Percentiles rank a stretch among this genome's conserved stretches.
phyloP scores from a whole-genome alignment of 37 sponge, comb jelly and placozoan genomes.

The Beroe ovata region DNA sequence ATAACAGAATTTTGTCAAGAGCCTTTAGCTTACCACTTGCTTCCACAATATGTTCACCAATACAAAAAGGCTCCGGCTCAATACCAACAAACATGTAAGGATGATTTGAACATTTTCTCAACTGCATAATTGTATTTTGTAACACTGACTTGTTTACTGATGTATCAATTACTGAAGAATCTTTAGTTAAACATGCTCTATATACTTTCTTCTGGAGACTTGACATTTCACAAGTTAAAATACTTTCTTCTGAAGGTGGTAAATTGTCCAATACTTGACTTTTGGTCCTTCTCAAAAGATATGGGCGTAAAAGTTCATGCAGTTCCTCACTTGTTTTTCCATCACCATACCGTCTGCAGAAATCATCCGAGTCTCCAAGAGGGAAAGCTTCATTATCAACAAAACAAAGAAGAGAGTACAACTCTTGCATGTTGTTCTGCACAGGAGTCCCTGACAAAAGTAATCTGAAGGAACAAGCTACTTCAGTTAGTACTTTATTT shows the following conservation, averaged over 20 bases:
- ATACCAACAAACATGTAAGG: slow-evolving; percentile 92
- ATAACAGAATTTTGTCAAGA: slow-evolving; percentile 4
- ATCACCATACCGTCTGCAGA: slow-evolving; percentile 4
- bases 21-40: slow-evolving; percentile 75
- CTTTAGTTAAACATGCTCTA: slow-evolving; percentile 78
- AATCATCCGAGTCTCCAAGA: neutral
- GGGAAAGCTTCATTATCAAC: slow-evolving; percentile 35
- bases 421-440: neutral
- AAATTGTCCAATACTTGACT: slow-evolving; percentile 73
- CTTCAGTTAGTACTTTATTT: neutral
- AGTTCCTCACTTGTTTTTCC: slow-evolving; percentile 1
- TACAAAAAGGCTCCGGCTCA: slow-evolving; percentile 90
- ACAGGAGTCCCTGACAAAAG: slow-evolving; percentile 23
- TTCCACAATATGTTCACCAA: slow-evolving; percentile 84
- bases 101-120: slow-evolving; percentile 91
- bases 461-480: neutral
- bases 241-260: slow-evolving; percentile 74
- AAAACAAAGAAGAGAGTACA: slow-evolving; percentile 26
- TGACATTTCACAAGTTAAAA: slow-evolving; percentile 77
- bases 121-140: slow-evolving; percentile 82
- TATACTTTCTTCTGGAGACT: slow-evolving; percentile 82
- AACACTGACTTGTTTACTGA: slow-evolving; percentile 74
- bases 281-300: slow-evolving; percentile 9
- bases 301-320: slow-evolving; percentile 32
- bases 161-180: slow-evolving; percentile 77